Percentiles rank a stretch among this genome's conserved stretches.
phyloP scores from a whole-genome alignment of 2,797 vertebrate species.

The Mus minutoides region DNA sequence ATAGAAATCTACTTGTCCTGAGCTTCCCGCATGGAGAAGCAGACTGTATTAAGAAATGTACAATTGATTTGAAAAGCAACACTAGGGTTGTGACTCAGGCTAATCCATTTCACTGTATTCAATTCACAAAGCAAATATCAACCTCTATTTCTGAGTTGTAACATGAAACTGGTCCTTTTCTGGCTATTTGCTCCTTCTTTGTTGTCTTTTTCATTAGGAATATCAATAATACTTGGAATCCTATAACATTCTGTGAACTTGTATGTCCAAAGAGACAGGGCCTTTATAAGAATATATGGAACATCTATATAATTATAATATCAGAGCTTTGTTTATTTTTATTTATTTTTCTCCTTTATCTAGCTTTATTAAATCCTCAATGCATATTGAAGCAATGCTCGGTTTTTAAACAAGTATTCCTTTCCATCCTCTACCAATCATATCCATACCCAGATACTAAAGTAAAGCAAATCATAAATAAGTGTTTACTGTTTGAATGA shows the following conservation, averaged over 20 bases:
- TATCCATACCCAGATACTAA: background rate
- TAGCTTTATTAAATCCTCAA: background rate
- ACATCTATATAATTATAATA: background rate
- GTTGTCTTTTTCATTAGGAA: background rate
- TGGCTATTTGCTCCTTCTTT: background rate
- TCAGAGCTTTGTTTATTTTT: background rate
- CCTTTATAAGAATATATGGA: background rate
- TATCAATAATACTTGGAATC: background rate
- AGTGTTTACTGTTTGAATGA: background rate
- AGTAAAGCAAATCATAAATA: background rate
- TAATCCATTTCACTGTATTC: background rate
- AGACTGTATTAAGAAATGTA: constrained; percentile 81
- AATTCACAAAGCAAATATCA: constrained; percentile 22
- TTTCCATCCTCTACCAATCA: background rate
- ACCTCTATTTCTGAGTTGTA: background rate
- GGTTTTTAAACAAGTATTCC: background rate
- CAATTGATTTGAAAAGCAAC: constrained; percentile 72
- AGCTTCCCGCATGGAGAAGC: constrained; percentile 73
- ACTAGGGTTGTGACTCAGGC: constrained; percentile 61
- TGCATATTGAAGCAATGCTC: background rate
- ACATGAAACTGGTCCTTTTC: background rate
- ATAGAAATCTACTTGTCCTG: constrained; percentile 86
- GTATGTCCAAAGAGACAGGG: background rate
- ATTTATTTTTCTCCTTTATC: background rate
- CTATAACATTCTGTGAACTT: background rate